These are phyloP conservation scores for Drosophila dives DNA, from an alignment of 2,888 invertebrate species.

Conservation along the genomic window DNA sequence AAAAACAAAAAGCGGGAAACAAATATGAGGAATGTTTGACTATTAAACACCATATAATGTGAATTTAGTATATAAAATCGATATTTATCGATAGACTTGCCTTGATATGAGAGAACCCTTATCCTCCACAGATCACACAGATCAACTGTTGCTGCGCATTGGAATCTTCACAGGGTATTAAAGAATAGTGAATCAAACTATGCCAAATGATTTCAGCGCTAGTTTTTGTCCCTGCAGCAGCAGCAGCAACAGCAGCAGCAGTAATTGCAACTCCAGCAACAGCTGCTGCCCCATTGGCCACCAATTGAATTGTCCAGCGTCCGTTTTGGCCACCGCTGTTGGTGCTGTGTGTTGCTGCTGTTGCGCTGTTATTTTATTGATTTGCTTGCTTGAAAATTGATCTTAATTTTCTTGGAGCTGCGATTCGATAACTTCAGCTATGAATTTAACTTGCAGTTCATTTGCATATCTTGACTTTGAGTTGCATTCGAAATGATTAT, in stretches of 20 bases:
- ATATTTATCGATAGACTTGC: slow-evolving; percentile 10
- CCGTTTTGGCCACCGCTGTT: slow-evolving; percentile 28
- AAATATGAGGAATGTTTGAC: background rate
- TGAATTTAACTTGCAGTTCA: slow-evolving; percentile 39
- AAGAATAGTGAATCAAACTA: slow-evolving; percentile 17
- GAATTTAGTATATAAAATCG: background rate
- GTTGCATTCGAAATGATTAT: slow-evolving; percentile 49
- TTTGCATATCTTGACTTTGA: slow-evolving; percentile 52
- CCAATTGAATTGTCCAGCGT: slow-evolving; percentile 74
- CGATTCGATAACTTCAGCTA: slow-evolving; percentile 40
- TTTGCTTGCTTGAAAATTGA: slow-evolving; percentile 70
- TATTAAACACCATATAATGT: background rate
- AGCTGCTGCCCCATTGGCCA: slow-evolving; percentile 39
- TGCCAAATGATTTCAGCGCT: slow-evolving; percentile 53
- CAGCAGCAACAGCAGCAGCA: slow-evolving; percentile 29
- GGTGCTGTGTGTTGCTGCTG: slow-evolving; percentile 8
- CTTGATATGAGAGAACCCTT: background rate
- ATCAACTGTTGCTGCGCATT: background rate
- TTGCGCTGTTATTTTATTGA: slow-evolving; percentile 62
- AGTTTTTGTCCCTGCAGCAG: slow-evolving; percentile 59
- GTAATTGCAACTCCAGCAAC: slow-evolving; percentile 21
- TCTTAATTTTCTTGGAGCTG: slow-evolving; percentile 56
- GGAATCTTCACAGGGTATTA: slow-evolving; percentile 11
- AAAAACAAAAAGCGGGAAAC: slow-evolving; percentile 25
- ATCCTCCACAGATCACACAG: background rate